phyloP scores from a whole-genome alignment of 2,888 invertebrate species.

The Chymomyza procnemis region DNA sequence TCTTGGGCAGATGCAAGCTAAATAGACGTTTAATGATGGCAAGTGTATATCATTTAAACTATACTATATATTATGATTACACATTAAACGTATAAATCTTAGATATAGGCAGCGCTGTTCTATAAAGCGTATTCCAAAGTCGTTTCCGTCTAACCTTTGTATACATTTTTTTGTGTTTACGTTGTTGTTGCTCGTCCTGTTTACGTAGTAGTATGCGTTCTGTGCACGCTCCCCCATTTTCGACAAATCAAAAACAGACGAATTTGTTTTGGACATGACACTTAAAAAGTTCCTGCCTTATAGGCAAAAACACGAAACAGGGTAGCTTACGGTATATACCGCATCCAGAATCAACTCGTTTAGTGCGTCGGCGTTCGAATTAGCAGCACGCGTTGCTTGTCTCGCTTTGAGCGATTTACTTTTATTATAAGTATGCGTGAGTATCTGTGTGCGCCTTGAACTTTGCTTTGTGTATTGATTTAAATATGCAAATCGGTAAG shows the following conservation, averaged over 20 bases:
- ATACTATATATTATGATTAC: too few species aligned
- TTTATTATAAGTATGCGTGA: conserved; percentile 10
- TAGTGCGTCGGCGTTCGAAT: conserved; percentile 8
- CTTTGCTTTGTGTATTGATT: conserved; percentile 60
- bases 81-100: too few species aligned
- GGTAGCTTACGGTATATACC: neutral
- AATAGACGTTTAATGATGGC: too few species aligned
- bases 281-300: conserved; percentile 66
- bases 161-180: conserved; percentile 24
- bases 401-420: neutral
- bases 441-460: conserved; percentile 32
- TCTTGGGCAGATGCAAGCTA: too few species aligned
- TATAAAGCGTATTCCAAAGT: too few species aligned
- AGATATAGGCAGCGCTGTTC: too few species aligned
- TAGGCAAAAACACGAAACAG: neutral
- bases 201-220: conserved; percentile 10
- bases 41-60: too few species aligned
- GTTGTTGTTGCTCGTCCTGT: conserved; percentile 18
- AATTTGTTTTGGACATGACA: conserved; percentile 78
- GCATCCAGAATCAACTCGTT: conserved; percentile 43
- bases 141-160: neutral
- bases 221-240: conserved; percentile 52
- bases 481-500: conserved; percentile 70
- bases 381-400: neutral
- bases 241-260: conserved; percentile 78